Conservation (phyloP, 2,888 invertebrate species). For the Acleris laterana region DNA sequence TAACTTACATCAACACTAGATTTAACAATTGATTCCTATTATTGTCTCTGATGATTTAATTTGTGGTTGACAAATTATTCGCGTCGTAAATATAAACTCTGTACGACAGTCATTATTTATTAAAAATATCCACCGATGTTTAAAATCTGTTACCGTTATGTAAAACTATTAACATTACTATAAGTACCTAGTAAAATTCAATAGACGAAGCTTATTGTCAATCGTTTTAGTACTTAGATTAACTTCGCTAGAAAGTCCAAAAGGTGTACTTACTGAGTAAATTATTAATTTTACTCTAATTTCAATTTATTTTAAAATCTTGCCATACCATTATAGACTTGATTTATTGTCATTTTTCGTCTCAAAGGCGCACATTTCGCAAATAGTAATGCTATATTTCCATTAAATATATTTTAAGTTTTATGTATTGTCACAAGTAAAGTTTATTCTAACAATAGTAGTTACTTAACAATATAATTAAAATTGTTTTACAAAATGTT, state of each 20-base stretch:
- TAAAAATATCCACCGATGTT: slow-evolving; percentile 2
- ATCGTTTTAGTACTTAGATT: neutral
- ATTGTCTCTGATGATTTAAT: slow-evolving; percentile 9
- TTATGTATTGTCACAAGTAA: slow-evolving; percentile 18
- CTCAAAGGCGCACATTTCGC: slow-evolving; percentile 1
- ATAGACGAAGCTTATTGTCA: slow-evolving; percentile 27
- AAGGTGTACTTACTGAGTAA: neutral
- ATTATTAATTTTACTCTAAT: neutral
- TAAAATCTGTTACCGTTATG: slow-evolving; percentile 4
- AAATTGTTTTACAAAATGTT: slow-evolving; percentile 30
- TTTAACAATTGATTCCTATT: slow-evolving; percentile 23
- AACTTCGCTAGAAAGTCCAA: slow-evolving; percentile 1
- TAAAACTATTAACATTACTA: slow-evolving; percentile 7
- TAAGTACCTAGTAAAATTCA: slow-evolving; percentile 5
- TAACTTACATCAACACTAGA: slow-evolving; percentile 9
- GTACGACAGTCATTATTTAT: slow-evolving; percentile 21
- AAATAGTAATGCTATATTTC: neutral
- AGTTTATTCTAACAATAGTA: slow-evolving; percentile 22
- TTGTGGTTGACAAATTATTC: slow-evolving; percentile 6
- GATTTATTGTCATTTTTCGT: slow-evolving; percentile 1
- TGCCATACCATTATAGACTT: neutral
- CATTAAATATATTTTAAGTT: neutral
- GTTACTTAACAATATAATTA: slow-evolving; percentile 31
- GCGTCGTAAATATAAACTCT: slow-evolving; percentile 26
- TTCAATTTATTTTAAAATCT: neutral